Evolutionary conservation across 2,113 vertebrate species (phyloP), one percentile per base, ranked within the genome.

Genomic region (Hippolais icterina): DNA sequence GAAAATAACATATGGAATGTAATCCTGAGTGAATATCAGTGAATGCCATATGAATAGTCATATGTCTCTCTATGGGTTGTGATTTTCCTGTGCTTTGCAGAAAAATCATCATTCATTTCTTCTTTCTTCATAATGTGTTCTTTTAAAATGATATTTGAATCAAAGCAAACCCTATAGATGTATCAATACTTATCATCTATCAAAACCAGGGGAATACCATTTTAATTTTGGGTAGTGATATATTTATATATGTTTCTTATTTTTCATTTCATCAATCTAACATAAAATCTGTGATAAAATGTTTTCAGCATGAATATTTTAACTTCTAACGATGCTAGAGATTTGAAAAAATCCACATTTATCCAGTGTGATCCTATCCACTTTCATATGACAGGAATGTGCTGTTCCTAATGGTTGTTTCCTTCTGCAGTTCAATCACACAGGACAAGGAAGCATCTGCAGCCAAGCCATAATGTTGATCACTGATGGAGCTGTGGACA

Each of bases 391-490:
- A 66, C 24, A 74, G 31, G 33, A 19, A 31, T 63, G 15, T 74
- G 14, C 78, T 77, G 56, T 39, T 87, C 23, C 50, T 83, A 70
- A 79, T 44, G 16, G 20, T 69, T 70, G 10, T 91, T 89, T 96
- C 53, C 93, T 87, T 85, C 72, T 61, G 41, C 97, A 99, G 99
- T 99, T 99, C 97, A 99, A 99, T 83, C 98, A 99, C 95, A 99
- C 99, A 5, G 99, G 99, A 71, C 98, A 99, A 95, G 99, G 99
- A 21, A 99, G 99, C 82, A 99, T 98, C 90, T 99, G 99, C 91
- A 99, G 99, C 96, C 99, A 99, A 95, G 99, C 99, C 90, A 99
- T 99, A 95, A 99, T 99, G 99, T 84, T 99, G 95, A 98, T 99
- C 96, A 99, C 99, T 7, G 99, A 99, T 83, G 99, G 99, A 74